These are phyloP conservation scores for Helogale parvula DNA, from an alignment of 2,113 vertebrate genomes.

Conservation along the genomic window DNA sequence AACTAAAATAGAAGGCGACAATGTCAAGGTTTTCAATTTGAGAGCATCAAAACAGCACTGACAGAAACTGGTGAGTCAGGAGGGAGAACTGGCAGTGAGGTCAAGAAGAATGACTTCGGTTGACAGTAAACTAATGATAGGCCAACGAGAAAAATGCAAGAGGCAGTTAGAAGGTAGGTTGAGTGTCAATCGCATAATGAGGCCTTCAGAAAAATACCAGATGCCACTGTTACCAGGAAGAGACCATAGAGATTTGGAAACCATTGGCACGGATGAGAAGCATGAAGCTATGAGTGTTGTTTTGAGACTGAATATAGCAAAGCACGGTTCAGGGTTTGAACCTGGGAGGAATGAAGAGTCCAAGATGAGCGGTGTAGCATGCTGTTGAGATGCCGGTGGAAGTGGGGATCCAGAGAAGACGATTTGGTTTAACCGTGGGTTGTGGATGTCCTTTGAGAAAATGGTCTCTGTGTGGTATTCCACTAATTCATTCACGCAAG, in stretches of 20 bases:
- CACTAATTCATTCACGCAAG: constrained; percentile 12
- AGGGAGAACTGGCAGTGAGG: background rate
- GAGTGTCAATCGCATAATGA: background rate
- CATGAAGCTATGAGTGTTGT: background rate
- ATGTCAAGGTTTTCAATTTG: constrained; percentile 7
- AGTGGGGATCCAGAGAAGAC: constrained; percentile 12
- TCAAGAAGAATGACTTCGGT: constrained; percentile 7
- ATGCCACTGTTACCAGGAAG: background rate
- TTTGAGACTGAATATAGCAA: constrained; percentile 35
- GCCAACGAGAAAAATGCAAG: background rate
- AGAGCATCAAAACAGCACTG: background rate
- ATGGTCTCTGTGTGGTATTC: background rate
- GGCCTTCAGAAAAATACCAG: background rate
- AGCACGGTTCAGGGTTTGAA: constrained; percentile 34
- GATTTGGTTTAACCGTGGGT: background rate
- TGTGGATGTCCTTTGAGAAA: constrained; percentile 2
- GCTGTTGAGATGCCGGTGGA: background rate
- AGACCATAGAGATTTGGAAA: constrained; percentile 38
- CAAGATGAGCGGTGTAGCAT: background rate
- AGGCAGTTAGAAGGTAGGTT: background rate
- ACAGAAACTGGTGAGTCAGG: constrained; percentile 1
- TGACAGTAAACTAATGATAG: constrained; percentile 23
- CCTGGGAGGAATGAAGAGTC: background rate
- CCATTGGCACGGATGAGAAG: constrained; percentile 25
- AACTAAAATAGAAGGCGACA: background rate